A percentile compares a stretch with the other conserved stretches of the same genome.
phyloP scores from a whole-genome alignment of 2,113 vertebrate genomes.

The Propithecus coquereli region DNA sequence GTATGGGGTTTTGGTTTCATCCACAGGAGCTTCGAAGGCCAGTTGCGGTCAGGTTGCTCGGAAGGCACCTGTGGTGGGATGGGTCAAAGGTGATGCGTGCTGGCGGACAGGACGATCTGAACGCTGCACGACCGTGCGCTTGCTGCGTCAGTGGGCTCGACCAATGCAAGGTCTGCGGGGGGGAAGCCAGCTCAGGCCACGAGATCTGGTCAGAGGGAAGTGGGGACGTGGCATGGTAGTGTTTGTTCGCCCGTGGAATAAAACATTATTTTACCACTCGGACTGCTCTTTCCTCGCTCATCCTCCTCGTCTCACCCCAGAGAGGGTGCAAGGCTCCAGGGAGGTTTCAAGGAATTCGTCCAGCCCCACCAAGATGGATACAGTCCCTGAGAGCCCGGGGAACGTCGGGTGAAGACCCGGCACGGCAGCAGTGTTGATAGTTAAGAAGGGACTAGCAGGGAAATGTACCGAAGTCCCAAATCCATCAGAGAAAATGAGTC shows the following conservation, averaged over 20 bases:
- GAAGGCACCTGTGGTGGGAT: slow-evolving; percentile 74
- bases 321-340: fast-evolving
- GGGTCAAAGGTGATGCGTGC: slow-evolving; percentile 63
- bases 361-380: fast-evolving
- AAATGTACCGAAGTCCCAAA: neutral
- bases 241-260: slow-evolving; percentile 85
- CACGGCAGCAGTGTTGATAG: fast-evolving
- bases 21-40: slow-evolving; percentile 85
- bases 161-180: slow-evolving; percentile 52
- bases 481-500: neutral
- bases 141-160: slow-evolving; percentile 48
- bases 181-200: slow-evolving; percentile 74
- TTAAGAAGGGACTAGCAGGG: fast-evolving
- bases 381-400: fast-evolving
- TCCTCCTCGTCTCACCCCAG: neutral
- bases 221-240: slow-evolving; percentile 81
- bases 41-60: slow-evolving; percentile 83
- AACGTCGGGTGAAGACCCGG: fast-evolving
- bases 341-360: fast-evolving
- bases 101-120: slow-evolving; percentile 60
- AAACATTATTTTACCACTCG: slow-evolving; percentile 88
- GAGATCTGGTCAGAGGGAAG: slow-evolving; percentile 74
- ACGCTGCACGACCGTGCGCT: slow-evolving; percentile 63
- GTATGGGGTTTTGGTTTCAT: slow-evolving; percentile 66
- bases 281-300: slow-evolving; percentile 68